Base-by-base conservation (phyloP, 30 jellyfish, hydroid and myxozoan genomes). In the Aurelia aurita complex sp. Pacific region DNA sequence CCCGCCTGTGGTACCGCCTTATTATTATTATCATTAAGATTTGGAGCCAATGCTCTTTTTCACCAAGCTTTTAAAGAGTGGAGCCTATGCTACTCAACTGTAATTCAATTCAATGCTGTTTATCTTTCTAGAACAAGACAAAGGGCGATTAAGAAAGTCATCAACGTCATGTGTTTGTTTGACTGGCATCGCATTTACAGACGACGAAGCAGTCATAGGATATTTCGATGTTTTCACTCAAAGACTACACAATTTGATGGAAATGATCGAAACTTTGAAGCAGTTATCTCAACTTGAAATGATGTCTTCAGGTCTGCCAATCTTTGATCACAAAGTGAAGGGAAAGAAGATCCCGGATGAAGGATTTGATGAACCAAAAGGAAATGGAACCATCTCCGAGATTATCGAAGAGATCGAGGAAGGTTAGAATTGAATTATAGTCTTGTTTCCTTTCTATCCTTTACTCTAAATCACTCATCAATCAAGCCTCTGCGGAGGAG, bases 131-230 rank as follows among this genome's bases (percentile, higher is more conserved):
- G 57, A 9, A 46, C 14, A 46, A 36, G 95, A 86, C 11, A 66
- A 77, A 76, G 80, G 80, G 10, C 35, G 85, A 36, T 18, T 38
- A 38, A 69, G 84, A 74, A 8, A 70, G 29, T 67, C 74, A 16
- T 86, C 95, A 1, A 83, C 79, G 18, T 69, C 80, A 54, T 86
- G 89, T 1, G 80, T 71, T 33, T 65, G 33, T 34, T 80, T 86
- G 38, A 64, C 91, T 50, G 94, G 95, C 65, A 80, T 90, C 50
- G 71, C 95, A 36, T 79, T 83, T 64, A 76, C 97, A 55, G 97
- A 90, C 76, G 95, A 82, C 15, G 85, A 83, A 17, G 88, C 95
- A 38, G 83, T 90, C 50, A 69, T 77, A 11, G 85, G 89, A 5
- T 86, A 89, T 23, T 53, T 90, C 59, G 91, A 60, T 50, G 55